phyloP scores from a whole-genome alignment of 2,797 vertebrate genomes.

The Perodicticus potto region DNA sequence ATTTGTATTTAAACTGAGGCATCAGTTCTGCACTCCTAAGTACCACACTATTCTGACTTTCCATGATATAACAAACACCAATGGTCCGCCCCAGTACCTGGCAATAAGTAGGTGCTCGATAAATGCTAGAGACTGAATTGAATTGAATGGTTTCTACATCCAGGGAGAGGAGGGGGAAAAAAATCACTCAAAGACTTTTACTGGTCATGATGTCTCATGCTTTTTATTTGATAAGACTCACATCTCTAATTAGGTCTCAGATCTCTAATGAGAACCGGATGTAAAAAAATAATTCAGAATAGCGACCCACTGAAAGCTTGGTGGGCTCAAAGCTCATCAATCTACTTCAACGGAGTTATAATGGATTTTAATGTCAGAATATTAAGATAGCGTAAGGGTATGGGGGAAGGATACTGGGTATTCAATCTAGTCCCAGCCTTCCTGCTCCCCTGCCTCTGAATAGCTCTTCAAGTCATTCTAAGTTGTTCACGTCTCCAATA shows the following conservation, averaged over 20 bases:
- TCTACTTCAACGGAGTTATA: neutral
- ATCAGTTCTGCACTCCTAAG: neutral
- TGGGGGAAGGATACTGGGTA: neutral
- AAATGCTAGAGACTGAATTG: neutral
- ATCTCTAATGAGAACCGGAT: constrained; percentile 57
- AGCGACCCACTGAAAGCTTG: neutral
- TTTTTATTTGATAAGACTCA: constrained; percentile 85
- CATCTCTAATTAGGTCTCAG: constrained; percentile 24
- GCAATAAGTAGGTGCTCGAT: neutral
- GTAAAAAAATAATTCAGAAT: constrained; percentile 75
- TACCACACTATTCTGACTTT: neutral
- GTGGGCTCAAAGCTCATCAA: neutral
- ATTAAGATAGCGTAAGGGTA: neutral
- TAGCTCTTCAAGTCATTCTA: neutral
- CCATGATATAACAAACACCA: neutral
- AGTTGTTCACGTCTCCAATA: neutral
- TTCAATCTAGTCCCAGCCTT: neutral
- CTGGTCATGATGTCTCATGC: constrained; percentile 73
- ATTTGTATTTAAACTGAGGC: neutral
- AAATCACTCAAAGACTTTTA: constrained; percentile 3
- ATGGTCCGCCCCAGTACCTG: neutral
- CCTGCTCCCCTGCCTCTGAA: neutral
- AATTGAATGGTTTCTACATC: neutral
- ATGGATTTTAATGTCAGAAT: neutral
- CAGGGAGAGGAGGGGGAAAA: neutral